Evolutionary conservation across 2,888 invertebrate species (phyloP), one percentile per base, ranked within the genome.

Genomic region (Apamea epomidion): DNA sequence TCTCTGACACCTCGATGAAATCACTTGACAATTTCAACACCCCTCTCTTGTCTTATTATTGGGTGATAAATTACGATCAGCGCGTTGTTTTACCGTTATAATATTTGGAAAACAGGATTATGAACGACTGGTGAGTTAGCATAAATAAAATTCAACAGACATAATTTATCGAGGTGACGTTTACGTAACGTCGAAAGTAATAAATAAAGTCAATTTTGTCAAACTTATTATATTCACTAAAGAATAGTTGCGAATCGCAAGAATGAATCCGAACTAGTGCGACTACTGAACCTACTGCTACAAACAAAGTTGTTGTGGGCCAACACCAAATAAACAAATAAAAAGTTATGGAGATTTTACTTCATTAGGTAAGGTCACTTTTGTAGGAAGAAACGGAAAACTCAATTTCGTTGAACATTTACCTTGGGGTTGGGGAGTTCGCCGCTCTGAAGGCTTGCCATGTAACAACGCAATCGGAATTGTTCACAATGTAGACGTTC

Each of bases 351-450:
- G 80, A 84, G 83, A 83, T 89, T 85, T 86, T 88, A 88, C 88
- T 88, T 88, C 88, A 86, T 89, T 87, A 88, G 82, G 83, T 87
- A 82, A 86, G 84, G 90, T 86, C 83, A 82, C 84, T 83, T 82
- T 82, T 81, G 73, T 78, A 72, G 74, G 67, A 78, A 75, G 76
- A 78, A 79, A 74, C 45, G 71, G 80, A 68, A 85, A 85, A 86
- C 76, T 84, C 72, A 80, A 83, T 88, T 85, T 84, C 14, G 67
- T 74, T 78, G 67, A 76, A 74, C 74, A 81, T 78, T 88, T 97
- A 99, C 99, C 98, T 99, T 99, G 74, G 99, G 99, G 97, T 99
- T 99, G 81, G 99, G 99, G 90, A 99, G 97, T 97, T 99, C 99
- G 86, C 99, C 99, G 92, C 98, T 99, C 95, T 99, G 99, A 91